Evolutionary conservation across 2,797 vertebrate genomes (phyloP), one percentile per base, ranked within the genome.

Genomic region (Chromis chromis): DNA sequence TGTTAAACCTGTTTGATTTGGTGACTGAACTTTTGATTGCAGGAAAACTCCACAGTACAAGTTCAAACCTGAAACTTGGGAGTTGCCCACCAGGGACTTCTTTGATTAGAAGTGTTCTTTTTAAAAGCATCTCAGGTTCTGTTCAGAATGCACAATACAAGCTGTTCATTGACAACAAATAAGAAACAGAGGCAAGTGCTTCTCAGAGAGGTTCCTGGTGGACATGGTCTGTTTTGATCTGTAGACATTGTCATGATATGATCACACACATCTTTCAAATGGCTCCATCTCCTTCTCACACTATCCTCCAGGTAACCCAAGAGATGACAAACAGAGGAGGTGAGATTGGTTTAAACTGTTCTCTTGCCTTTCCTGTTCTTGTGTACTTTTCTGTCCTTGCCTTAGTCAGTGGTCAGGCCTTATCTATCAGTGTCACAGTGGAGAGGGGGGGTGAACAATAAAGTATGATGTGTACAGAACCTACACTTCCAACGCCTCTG

Each of bases 371-470:
- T 17, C 79, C 46, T 80, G 54, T 71, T 73, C 64, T 66, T n/a
- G 21, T 77, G 50, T 79, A 72, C 65, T 21, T 64, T 52, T 74
- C 31, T 78, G 78, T 87, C 66, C 27, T 76, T 68, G 80, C 77
- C 79, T 81, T 72, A 82, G 69, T 83, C 59, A 58, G 73, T 74
- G 58, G 61, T 72, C 64, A 16, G 60, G 69, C 79, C 82, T 78
- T 72, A 81, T 79, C 75, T 76, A 39, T 82, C 74, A 65, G 58
- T 76, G 76, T 78, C 72, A 73, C 75, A 75, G 61, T 57, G 63
- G 44, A 54, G 58, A 65, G 56, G 36, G 33, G 33, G 49, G 52
- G 61, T 65, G 48, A 81, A 81, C 65, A 82, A 86, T 86, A 89
- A 89, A 84, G 79, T 78, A 58, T 40, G 67, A 27, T 27, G 65